Conservation (phyloP, 2,888 invertebrate genomes). For the Rhingia rostrata region DNA sequence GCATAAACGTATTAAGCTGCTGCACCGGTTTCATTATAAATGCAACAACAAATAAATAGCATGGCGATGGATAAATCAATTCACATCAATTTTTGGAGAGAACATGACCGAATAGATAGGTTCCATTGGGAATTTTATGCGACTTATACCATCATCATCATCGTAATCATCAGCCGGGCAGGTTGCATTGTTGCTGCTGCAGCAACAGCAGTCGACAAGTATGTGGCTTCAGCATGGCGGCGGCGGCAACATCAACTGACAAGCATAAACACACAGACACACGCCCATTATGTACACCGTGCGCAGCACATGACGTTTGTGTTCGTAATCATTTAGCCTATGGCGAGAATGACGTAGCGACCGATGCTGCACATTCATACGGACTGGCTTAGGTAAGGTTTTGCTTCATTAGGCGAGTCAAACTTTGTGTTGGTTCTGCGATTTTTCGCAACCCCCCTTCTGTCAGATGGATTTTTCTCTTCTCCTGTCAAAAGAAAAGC, state of each 20-base stretch:
- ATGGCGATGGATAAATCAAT: conserved; percentile 70
- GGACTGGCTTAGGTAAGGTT: conserved; percentile 47
- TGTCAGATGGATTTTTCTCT: conserved; percentile 25
- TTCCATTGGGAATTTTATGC: conserved; percentile 68
- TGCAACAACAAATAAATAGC: conserved; percentile 64
- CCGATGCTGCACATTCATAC: conserved; percentile 15
- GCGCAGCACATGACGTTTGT: conserved; percentile 54
- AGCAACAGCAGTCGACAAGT: conserved; percentile 7
- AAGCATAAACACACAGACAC: conserved; percentile 37
- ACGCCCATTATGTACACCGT: not conserved
- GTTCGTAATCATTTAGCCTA: conserved; percentile 55
- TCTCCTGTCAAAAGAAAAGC: conserved; percentile 58
- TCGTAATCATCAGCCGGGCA: conserved; percentile 33
- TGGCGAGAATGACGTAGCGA: conserved; percentile 45
- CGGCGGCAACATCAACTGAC: conserved; percentile 64
- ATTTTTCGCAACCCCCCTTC: conserved; percentile 32
- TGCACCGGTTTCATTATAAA: conserved; percentile 15
- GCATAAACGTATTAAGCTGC: conserved; percentile 17
- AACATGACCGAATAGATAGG: conserved; percentile 67
- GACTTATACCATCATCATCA: conserved; percentile 63
- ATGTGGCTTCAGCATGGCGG: conserved; percentile 1
- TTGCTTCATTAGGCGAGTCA: conserved; percentile 62
- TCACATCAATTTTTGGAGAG: conserved; percentile 71
- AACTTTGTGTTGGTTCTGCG: conserved; percentile 54
- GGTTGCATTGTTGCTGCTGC: conserved; percentile 23